phyloP scores from a whole-genome alignment of 2,797 vertebrate species.

The Anguilla obscura region DNA sequence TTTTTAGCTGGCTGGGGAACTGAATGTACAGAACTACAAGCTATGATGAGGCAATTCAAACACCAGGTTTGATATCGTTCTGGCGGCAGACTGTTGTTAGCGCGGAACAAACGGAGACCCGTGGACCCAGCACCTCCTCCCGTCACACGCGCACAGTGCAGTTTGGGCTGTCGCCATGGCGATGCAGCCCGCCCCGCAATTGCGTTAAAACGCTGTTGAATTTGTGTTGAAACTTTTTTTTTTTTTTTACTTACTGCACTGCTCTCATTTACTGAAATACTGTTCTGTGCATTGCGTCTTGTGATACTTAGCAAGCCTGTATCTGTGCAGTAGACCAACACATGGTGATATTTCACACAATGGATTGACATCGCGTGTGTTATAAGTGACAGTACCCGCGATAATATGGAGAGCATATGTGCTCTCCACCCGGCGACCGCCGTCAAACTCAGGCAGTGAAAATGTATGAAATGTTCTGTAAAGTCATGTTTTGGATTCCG shows the following conservation, averaged over 20 bases:
- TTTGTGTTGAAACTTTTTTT: not conserved
- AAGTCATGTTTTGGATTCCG: slow-evolving; percentile 1
- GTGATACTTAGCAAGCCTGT: not conserved
- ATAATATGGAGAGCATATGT: not conserved
- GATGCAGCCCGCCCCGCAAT: not conserved
- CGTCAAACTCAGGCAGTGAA: not conserved
- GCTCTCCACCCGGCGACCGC: not conserved
- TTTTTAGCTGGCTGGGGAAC: not conserved
- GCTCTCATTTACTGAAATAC: too few relatives aligned
- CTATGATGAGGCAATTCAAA: not conserved
- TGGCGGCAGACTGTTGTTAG: not conserved
- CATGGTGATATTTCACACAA: not conserved
- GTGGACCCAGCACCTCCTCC: not conserved
- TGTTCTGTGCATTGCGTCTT: not conserved
- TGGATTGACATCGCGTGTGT: not conserved
- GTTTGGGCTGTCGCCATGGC: not conserved
- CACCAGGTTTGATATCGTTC: not conserved
- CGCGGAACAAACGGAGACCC: not conserved
- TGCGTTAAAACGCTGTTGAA: not conserved
- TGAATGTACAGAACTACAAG: slow-evolving; percentile 24
- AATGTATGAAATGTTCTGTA: not conserved
- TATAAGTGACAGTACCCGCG: not conserved
- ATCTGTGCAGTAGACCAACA: not conserved
- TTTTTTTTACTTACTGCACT: not conserved
- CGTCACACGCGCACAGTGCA: not conserved